Percentiles rank a stretch among this genome's conserved stretches.
These are phyloP conservation scores for Echinometra lucunter DNA, from an alignment of 53 echinoderm and acorn worm species.

Conservation along the genomic window DNA sequence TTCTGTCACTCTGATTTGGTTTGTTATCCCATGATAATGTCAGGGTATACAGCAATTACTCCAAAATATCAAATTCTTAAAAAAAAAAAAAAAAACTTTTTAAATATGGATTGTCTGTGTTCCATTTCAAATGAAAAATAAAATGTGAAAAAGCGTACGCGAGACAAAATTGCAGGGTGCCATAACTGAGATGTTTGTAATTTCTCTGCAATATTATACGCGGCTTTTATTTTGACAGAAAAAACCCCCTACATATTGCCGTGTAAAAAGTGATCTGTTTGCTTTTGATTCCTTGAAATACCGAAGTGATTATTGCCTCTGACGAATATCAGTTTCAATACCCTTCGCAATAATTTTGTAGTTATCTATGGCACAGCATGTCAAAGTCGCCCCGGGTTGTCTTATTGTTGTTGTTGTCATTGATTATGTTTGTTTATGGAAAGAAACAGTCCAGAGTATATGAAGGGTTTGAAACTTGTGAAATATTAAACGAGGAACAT, in stretches of 20 bases:
- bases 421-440: neutral
- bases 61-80: too few species aligned
- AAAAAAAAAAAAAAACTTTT: too few species aligned
- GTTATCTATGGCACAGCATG: neutral
- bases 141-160: neutral
- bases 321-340: conserved; percentile 8
- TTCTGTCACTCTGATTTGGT: too few species aligned
- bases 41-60: too few species aligned
- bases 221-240: neutral
- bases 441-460: neutral
- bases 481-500: neutral
- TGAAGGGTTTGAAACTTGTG: neutral
- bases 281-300: too few species aligned
- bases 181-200: neutral
- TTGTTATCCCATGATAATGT: too few species aligned
- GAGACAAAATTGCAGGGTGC: neutral
- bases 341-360: conserved; percentile 10
- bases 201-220: neutral
- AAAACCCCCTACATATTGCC: neutral
- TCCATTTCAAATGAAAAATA: neutral
- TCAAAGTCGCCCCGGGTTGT: neutral
- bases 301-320: neutral
- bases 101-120: neutral
- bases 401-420: neutral
- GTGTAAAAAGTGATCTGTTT: neutral